Base-by-base conservation (phyloP, 2,888 invertebrate genomes). In the Drosophila phalerata region DNA sequence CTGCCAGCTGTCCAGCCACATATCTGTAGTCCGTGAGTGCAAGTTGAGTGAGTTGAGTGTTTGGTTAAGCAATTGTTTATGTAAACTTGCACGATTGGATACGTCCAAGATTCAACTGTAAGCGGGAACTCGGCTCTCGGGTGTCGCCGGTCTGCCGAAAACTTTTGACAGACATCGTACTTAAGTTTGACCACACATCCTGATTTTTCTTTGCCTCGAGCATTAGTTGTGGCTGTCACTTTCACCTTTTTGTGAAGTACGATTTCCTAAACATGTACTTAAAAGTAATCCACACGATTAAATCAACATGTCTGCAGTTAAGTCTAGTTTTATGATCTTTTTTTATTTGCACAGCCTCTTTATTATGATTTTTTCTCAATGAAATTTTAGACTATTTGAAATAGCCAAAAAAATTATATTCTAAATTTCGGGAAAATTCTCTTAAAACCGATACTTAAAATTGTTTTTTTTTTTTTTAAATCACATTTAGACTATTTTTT, bases 11-110 rank as follows among this genome's bases (percentile, higher is more conserved):
- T 65, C 62, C 61, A 79, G 56, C 58, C 49, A 49, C 45, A 58
- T 58, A 48, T 43, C 55, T 43, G 49, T 65, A 85, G 73, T 69
- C 73, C 32, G 52, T 68, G 56, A n/a, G n/a, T 69, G 56, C 48
- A 38, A 48, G 57, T 45, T 47, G 45, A 63, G 85, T 72, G 77
- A 69, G 62, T 42, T 9, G 47, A 73, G 86, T 83, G 86, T 82
- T 77, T 86, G 81, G 81, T 83, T 83, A 83, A 81, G 86, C 81
- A 85, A 81, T 81, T 81, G 86, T 81, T 83, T 85, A 80, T 86
- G 84, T 77, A 77, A 83, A 83, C 77, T 83, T 79, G 65, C 43
- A 47, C 57, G 57, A 68, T 77, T 65, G 43, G 42, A 22, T 61
- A 52, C 49, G 43, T 30, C 51, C 10, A 6, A 25, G 13, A 28